Conservation (phyloP, 2,113 vertebrate genomes). For the Dolichallabes microphthalmus region DNA sequence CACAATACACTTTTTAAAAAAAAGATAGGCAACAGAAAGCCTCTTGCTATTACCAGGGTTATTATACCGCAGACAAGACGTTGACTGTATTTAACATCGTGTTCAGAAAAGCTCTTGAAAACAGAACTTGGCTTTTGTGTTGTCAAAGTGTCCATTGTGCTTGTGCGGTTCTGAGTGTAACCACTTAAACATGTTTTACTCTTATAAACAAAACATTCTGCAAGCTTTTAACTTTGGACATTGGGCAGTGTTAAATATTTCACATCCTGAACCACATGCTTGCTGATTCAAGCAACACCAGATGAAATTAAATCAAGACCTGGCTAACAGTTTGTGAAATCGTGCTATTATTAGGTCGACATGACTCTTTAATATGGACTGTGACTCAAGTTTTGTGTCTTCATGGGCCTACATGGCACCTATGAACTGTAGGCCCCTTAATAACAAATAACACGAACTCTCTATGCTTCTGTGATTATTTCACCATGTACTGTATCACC, state of each 20-base stretch:
- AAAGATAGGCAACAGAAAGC: background rate
- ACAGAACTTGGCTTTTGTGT: background rate
- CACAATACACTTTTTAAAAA: background rate
- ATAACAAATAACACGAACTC: background rate
- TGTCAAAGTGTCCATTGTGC: background rate
- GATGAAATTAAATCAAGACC: background rate
- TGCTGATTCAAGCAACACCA: constrained; percentile 7
- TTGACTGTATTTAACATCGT: background rate
- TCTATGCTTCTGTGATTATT: background rate
- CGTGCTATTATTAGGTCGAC: background rate
- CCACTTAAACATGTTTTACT: constrained; percentile 6
- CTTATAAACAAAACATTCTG: constrained; percentile 3
- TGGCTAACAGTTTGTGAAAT: background rate
- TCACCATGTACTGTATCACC: background rate
- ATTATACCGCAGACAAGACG: background rate
- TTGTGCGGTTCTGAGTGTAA: background rate
- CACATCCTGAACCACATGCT: constrained; percentile 8
- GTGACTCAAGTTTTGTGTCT: background rate
- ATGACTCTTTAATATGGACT: background rate
- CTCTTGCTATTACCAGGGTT: background rate
- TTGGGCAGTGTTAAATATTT: constrained; percentile 1
- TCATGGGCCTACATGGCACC: background rate
- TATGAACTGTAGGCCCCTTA: background rate
- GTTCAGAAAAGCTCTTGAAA: background rate
- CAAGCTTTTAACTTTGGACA: constrained; percentile 13